phyloP scores from a whole-genome alignment of 2,113 vertebrate genomes.

The Pteruthius melanotis region DNA sequence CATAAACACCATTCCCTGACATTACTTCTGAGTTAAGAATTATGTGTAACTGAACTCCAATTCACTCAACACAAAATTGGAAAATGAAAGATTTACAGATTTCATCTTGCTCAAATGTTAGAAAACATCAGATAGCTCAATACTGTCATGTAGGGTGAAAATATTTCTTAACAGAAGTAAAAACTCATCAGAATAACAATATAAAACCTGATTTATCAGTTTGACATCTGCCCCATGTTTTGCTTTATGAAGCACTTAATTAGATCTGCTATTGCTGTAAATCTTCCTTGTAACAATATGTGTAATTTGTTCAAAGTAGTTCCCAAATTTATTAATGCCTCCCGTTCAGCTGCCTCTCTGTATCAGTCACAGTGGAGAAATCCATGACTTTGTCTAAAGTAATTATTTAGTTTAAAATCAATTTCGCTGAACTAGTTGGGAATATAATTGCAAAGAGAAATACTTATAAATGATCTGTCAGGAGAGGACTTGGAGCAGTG shows the following conservation, averaged over 20 bases:
- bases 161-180: neutral
- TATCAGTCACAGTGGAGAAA: neutral
- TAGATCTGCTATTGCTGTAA: neutral
- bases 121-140: neutral
- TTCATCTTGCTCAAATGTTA: neutral
- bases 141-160: neutral
- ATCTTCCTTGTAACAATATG: neutral
- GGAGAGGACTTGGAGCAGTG: neutral
- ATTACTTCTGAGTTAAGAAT: neutral
- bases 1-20: neutral
- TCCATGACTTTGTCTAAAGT: neutral
- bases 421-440: neutral
- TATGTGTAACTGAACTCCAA: neutral
- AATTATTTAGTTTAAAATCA: neutral
- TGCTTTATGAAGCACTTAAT: constrained; percentile 10
- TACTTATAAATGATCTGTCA: neutral
- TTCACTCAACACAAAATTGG: neutral
- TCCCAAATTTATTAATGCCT: neutral
- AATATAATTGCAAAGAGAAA: neutral
- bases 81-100: neutral
- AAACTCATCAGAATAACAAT: neutral
- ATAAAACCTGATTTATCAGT: neutral
- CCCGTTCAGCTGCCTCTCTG: neutral
- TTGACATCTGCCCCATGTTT: neutral
- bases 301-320: neutral